Base-by-base conservation (phyloP, 2,797 vertebrate species). In the Lerista edwardsae region DNA sequence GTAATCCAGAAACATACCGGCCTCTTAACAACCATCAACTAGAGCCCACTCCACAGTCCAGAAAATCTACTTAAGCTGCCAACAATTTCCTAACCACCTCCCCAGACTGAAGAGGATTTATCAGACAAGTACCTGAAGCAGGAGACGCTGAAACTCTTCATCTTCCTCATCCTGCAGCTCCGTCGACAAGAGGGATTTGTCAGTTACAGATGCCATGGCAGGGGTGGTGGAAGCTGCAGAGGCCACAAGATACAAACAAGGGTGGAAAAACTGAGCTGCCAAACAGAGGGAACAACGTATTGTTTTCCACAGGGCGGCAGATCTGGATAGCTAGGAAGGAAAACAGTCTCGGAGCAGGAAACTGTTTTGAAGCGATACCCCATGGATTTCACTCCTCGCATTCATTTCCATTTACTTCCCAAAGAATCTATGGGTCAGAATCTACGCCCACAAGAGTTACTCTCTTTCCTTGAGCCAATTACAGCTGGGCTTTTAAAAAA, bases 61-160 rank as follows among this genome's bases (percentile, higher is more conserved):
- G 21, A 17, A 10, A 1, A 61, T 10, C 10, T 12, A 9, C 8
- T 19, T 67, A n/a, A 25, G 44, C 10, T 14, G 23, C 9, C n/a
- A 41, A 19, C 4, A 34, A 15, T 14, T 57, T 34, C n/a, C n/a
- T 29, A 57, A 44, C 23, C 1, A 7, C n/a, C 17, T 55, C 8
- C 29, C 21, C n/a, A 11, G 27, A 3, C 6, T 2, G 23, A 27
- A 19, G 7, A 21, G 29, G 6, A 3, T 15, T 6, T 27, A 17
- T 2, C 14, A 25, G 27, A 23, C 27, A 23, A 61, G 17, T 77
- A 96, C 95, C 95, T 95, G 94, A 65, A 95, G 87, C 31, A 95
- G 82, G 82, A 96, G 90, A 59, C 85, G 81, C 27, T 47, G 79
- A 47, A 91, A 92, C n/a, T 91, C 84, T 21, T 92, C 77, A 17